A percentile compares a stretch with the other conserved stretches of the same genome.
Conservation (phyloP, 2,113 vertebrate genomes). For the Bos indicus region DNA sequence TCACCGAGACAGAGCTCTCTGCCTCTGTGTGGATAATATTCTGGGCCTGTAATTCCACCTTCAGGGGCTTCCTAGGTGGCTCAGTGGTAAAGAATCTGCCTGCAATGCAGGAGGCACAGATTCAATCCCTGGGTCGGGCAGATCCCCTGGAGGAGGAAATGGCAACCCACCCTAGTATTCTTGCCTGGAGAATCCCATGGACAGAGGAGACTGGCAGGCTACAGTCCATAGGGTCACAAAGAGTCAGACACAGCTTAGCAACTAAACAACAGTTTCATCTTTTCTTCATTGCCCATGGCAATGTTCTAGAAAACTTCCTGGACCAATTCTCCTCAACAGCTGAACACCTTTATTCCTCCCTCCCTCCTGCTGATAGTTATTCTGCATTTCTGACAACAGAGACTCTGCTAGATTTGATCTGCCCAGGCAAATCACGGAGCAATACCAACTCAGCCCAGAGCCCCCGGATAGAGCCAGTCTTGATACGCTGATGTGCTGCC, state of each 20-base stretch:
- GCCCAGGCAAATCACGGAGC: not conserved
- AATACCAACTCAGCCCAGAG: not conserved
- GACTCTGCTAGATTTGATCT: conserved; percentile 2
- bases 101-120: not conserved
- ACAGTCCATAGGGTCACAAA: not conserved
- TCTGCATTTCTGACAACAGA: not conserved
- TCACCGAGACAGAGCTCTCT: not conserved
- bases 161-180: not conserved
- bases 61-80: not conserved
- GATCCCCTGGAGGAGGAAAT: not conserved
- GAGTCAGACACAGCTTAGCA: not conserved
- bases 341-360: not conserved
- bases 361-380: not conserved
- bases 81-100: not conserved
- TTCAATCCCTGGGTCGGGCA: not conserved
- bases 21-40: not conserved
- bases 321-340: not conserved
- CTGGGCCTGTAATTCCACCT: not conserved
- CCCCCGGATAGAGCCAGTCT: not conserved
- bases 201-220: not conserved
- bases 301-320: conserved; percentile 9
- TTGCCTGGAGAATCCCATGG: not conserved
- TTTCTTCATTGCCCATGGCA: not conserved
- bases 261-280: not conserved
- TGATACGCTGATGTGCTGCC: not conserved